Conservation (phyloP, 2,888 invertebrate species). For the Cabera pusaria region DNA sequence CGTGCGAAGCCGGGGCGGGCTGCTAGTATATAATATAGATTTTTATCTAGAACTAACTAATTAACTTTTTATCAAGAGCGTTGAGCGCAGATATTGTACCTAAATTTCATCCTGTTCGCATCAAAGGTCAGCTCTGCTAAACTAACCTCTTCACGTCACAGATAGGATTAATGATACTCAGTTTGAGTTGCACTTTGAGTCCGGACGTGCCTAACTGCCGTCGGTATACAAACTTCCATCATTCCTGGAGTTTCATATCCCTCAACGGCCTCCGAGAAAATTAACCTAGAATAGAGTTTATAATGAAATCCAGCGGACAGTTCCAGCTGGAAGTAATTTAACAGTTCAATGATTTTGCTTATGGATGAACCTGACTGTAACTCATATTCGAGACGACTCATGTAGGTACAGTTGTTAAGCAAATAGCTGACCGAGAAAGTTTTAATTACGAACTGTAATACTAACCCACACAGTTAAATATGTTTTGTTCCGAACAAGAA, state of each 20-base stretch:
- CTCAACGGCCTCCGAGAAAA: conserved; percentile 1
- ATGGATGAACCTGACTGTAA: background rate
- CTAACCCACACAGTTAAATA: conserved; percentile 3
- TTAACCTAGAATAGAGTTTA: conserved; percentile 4
- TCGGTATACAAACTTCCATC: conserved; percentile 22
- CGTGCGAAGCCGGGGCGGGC: too few relatives aligned
- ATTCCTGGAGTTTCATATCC: conserved; percentile 14
- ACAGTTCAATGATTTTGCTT: conserved; percentile 10
- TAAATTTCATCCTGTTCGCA: too few relatives aligned
- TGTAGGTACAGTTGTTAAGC: conserved; percentile 1
- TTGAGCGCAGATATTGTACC: too few relatives aligned
- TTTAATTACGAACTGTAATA: conserved; percentile 5
- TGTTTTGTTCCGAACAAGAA: conserved; percentile 3
- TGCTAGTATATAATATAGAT: too few relatives aligned
- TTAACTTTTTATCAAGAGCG: too few relatives aligned
- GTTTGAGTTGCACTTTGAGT: conserved; percentile 13
- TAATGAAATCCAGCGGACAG: conserved; percentile 11
- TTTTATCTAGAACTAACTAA: too few relatives aligned
- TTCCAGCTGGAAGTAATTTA: conserved; percentile 9
- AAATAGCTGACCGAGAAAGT: conserved; percentile 3
- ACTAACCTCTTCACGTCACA: too few relatives aligned
- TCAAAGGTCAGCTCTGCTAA: too few relatives aligned
- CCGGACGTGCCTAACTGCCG: conserved; percentile 23
- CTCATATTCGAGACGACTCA: too few relatives aligned
- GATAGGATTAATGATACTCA: conserved; percentile 1